Base-by-base conservation (phyloP, 2,797 vertebrate genomes). In the Leontocebus nigricollis region DNA sequence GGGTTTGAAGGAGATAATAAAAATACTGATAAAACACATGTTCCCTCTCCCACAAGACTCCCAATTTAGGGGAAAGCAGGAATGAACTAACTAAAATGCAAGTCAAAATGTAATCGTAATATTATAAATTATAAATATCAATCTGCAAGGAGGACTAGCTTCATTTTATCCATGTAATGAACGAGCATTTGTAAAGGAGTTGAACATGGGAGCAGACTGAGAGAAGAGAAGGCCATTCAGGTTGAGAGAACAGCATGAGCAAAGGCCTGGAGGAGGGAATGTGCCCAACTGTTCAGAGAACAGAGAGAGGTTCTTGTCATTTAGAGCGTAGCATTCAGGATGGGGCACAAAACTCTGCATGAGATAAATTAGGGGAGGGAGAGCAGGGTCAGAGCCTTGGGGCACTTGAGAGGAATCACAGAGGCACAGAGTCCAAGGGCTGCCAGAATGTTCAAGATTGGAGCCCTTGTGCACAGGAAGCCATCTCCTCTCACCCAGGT, bases 201-300 rank as follows among this genome's bases (percentile, higher is more conserved):
- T 46, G 73, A 67, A 15, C 24, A 1, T 11, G 8, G 70, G 36
- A 50, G 70, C n/a, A 93, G 64, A 91, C 2, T 4, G 64, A 67
- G 79, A 44, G 30, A 26, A 1, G 7, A 30, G 26, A 12, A 48
- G 81, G 46, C 2, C 26, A 57, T 33, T 50, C 4, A 39, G 88
- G 61, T 30, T 67, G 82, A 83, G 9, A 44, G 55, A 87, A 89
- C 57, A 96, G 91, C 64, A 17, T 92, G 95, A 64, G 59, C 75
- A 59, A 94, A 94, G 50, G 89, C 93, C 89, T 81, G n/a, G 82
- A 67, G 93, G 1, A 1, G 22, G 19, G 10, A 72, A 44, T 30
- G 46, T 33, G 33, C 64, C 26, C 1, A 4, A 75, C 50, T 9
- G 24, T 57, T 73, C 48, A 73, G 61, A 52, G 39, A 64, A 76